Percentiles rank a stretch among this genome's conserved stretches.
Evolutionary conservation across 2,113 vertebrate species (phyloP).

Genomic region (Sorex fumeus): DNA sequence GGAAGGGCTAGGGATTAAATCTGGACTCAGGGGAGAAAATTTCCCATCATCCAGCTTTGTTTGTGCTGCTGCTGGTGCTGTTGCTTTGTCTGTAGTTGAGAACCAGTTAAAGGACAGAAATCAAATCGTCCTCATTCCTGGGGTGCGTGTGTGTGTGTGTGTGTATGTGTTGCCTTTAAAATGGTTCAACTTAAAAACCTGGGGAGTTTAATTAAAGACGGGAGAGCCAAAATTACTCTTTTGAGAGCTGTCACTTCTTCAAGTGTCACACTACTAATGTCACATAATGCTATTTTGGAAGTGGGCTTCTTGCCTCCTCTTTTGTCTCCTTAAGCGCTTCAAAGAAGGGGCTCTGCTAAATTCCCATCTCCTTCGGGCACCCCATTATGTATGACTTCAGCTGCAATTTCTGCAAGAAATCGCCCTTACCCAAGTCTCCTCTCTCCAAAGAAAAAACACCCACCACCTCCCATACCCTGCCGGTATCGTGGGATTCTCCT

Average conservation of each 20-base stretch:
- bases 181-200: conserved; percentile 72
- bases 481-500: conserved; percentile 54
- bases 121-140: conserved; percentile 52
- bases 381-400: not conserved
- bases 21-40: not conserved
- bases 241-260: conserved; percentile 80
- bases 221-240: conserved; percentile 84
- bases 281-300: conserved; percentile 83
- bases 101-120: conserved; percentile 75
- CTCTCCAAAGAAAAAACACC: not conserved
- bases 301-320: conserved; percentile 63
- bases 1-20: not conserved
- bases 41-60: not conserved
- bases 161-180: not conserved
- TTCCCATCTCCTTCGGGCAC: not conserved
- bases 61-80: not conserved
- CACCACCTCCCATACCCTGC: not conserved
- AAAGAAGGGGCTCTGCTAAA: not conserved
- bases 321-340: conserved; percentile 71
- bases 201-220: conserved; percentile 86
- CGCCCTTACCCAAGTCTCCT: not conserved
- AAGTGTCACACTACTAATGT: conserved; percentile 74
- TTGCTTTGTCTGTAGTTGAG: conserved; percentile 9
- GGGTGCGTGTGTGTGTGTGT: not conserved
- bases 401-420: conserved; percentile 34